Base-by-base conservation (phyloP, 2,888 invertebrate species). In the Lamellibrachia columna region DNA sequence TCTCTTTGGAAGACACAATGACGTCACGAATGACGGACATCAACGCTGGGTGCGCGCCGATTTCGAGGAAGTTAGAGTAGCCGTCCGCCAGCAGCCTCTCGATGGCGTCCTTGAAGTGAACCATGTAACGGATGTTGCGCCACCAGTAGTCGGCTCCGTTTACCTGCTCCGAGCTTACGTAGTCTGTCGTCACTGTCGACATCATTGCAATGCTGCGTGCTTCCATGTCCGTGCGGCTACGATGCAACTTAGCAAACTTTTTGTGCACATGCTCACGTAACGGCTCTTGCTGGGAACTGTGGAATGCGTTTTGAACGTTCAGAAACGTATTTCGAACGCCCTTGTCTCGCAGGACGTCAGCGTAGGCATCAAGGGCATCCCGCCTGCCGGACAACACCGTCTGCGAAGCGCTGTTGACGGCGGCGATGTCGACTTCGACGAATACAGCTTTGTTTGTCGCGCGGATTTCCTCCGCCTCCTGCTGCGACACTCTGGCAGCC, bases 391-490 rank as follows among this genome's bases (percentile, higher is more conserved):
- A 75, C 75, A 75, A n/a, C 75, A 75, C 75, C 15, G 75, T 75
- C 75, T 75, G 75, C 11, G 91, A 52, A n/a, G 11, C 91, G 22
- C 91, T 91, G 40, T 91, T 91, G 52, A 52, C 91, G 53, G 91
- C 91, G 11, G 91, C 91, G 22, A 91, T 91, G 52, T 52, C 91
- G 11, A 91, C 52, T 11, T 53, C 28, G 11, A 0, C 91, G 52
- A 52, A 52, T 0, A 40, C 11, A n/a, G 53, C 53, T 6, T 52
- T 0, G 53, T 52, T 52, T 11, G 52, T 52, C 22, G 52, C 52
- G 11, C 91, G 91, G 11, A 91, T 52, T n/a, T 91, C 53, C 53
- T 91, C 91, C 52, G 53, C 91, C 91, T 91, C 91, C 11, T 91
- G 15, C 11, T 91, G 75, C 11, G 75, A 75, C 75, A 75, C 53